Evolutionary conservation across 2,888 invertebrate genomes (phyloP).

Genomic region (Nymphalis polychloros): DNA sequence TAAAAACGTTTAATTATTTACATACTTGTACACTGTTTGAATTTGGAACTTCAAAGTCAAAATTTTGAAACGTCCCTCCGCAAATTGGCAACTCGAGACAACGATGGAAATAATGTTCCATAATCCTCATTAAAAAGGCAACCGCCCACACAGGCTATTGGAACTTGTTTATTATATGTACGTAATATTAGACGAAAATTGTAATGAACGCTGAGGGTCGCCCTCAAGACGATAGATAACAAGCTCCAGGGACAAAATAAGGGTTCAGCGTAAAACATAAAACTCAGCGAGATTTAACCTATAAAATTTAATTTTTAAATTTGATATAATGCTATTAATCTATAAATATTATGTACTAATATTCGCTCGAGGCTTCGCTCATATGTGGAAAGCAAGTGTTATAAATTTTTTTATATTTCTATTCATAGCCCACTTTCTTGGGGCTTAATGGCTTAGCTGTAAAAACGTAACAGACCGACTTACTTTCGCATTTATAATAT

Average conservation of each 20-base stretch:
- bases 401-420: no score
- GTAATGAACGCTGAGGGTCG: conserved; percentile 71
- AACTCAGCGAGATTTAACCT: conserved; percentile 20
- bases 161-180: conserved; percentile 62
- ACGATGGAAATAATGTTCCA: conserved; percentile 32
- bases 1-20: no score
- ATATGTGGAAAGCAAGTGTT: no score
- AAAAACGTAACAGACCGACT: no score
- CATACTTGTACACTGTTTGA: no score
- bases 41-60: conserved; percentile 3
- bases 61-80: conserved; percentile 19
- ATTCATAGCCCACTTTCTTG: no score
- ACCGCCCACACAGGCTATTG: conserved; percentile 48
- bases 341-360: no score
- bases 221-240: conserved; percentile 72
- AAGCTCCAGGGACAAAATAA: conserved; percentile 56
- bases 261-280: conserved; percentile 35
- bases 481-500: no score
- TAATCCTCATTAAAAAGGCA: conserved; percentile 48
- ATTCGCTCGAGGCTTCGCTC: no score
- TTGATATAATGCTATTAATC: no score
- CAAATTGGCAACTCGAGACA: conserved; percentile 48
- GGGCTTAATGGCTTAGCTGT: no score
- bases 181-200: conserved; percentile 76
- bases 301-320: neutral